Percentiles rank a stretch among this genome's conserved stretches.
phyloP scores from a whole-genome alignment of 2,797 vertebrate genomes.

The Simalia tracyae region DNA sequence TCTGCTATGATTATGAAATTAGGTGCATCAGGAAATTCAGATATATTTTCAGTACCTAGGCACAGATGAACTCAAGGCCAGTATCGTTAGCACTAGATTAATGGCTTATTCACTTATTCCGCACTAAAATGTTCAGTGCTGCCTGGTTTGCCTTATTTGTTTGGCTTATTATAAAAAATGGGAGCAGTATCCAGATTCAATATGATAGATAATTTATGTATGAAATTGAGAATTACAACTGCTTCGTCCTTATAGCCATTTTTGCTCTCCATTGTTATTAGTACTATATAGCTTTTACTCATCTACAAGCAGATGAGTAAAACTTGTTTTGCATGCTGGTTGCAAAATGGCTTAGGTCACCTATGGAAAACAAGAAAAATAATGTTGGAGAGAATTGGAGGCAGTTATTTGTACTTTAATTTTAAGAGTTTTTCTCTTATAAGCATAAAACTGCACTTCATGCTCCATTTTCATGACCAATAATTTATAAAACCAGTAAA shows the following conservation, averaged over 20 bases:
- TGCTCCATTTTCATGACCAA: constrained; percentile 75
- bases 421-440: constrained; percentile 74
- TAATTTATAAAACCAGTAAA: constrained; percentile 80
- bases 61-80: not conserved
- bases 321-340: not conserved
- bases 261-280: not conserved
- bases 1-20: not conserved
- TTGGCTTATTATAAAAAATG: not conserved
- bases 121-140: not conserved
- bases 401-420: constrained; percentile 76
- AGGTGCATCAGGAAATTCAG: not conserved
- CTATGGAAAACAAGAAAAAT: not conserved
- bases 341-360: not conserved
- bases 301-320: too few species aligned
- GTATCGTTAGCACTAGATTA: not conserved
- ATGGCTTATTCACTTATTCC: not conserved
- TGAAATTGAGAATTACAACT: not conserved
- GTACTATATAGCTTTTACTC: not conserved
- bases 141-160: not conserved
- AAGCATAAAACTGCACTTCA: constrained; percentile 75
- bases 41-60: too few species aligned
- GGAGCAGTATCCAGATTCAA: too few species aligned
- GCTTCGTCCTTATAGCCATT: not conserved
- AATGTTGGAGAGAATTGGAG: constrained; percentile 67
- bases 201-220: not conserved